Conservation (phyloP, 2,888 invertebrate genomes). For the Cecidostiba fungosa region DNA sequence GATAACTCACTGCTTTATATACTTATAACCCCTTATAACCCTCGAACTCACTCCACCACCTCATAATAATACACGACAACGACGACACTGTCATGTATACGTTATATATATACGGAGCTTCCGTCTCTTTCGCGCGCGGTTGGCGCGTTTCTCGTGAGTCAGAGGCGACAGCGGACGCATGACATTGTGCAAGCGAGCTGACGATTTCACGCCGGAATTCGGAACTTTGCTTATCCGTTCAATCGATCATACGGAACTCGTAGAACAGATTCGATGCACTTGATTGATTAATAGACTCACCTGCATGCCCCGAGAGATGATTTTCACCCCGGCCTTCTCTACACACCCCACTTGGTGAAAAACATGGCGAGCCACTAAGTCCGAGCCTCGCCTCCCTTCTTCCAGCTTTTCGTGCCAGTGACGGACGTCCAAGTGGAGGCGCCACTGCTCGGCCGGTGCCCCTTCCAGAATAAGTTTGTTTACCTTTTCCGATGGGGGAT, state of each 20-base stretch:
- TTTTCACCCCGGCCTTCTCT: conserved; percentile 80
- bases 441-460: conserved; percentile 1
- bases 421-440: conserved; percentile 11
- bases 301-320: conserved; percentile 80
- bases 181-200: background rate
- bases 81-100: background rate
- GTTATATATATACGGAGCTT: background rate
- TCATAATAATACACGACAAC: background rate
- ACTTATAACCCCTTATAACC: background rate
- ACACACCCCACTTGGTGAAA: conserved; percentile 87
- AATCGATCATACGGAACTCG: background rate
- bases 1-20: background rate
- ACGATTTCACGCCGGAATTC: background rate
- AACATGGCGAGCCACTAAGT: conserved; percentile 86
- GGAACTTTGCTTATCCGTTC: too few species aligned
- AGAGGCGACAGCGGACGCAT: conserved; percentile 10
- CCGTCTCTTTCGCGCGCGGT: background rate
- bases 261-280: background rate
- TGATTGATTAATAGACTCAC: conserved; percentile 69
- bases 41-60: background rate
- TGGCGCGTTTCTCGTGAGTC: conserved; percentile 25
- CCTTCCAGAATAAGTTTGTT: conserved; percentile 1
- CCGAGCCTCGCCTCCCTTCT: conserved; percentile 59
- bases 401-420: conserved; percentile 59
- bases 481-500: background rate